Conservation (phyloP, 2,888 invertebrate species). For the Melinaea marsaeus region DNA sequence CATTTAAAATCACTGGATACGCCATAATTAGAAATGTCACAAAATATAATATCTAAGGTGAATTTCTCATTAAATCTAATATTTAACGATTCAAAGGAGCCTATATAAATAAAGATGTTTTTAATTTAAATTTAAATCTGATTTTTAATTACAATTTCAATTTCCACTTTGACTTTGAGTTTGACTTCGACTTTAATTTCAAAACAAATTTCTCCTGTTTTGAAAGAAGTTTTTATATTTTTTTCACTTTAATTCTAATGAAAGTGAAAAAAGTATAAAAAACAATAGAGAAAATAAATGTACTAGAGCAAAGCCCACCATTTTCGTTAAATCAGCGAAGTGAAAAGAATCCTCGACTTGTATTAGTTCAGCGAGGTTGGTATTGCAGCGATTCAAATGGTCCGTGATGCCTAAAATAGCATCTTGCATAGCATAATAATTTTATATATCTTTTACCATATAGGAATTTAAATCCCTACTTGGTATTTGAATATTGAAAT, state of each 20-base stretch:
- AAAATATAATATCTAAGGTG: conserved; percentile 23
- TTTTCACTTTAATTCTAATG: conserved; percentile 28
- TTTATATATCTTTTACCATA: conserved; percentile 11
- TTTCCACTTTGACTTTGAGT: no score
- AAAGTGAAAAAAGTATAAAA: conserved; percentile 45
- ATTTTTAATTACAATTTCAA: no score
- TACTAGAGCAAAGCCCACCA: conserved; percentile 37
- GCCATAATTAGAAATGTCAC: conserved; percentile 19
- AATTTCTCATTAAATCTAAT: conserved; percentile 9
- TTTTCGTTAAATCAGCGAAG: conserved; percentile 61
- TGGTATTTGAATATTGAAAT: neutral
- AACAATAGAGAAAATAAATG: conserved; percentile 50
- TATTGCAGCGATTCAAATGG: conserved; percentile 61
- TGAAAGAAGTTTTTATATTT: no score
- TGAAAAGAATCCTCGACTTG: conserved; percentile 59
- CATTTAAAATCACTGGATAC: conserved; percentile 14
- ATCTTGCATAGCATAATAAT: conserved; percentile 24
- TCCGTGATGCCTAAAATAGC: conserved; percentile 44
- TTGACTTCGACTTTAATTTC: no score
- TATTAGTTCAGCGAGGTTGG: conserved; percentile 53
- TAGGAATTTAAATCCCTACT: neutral
- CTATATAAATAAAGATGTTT: neutral
- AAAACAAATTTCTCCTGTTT: no score
- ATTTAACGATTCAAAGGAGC: conserved; percentile 18
- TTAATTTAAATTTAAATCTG: no score